A percentile compares a stretch with the other conserved stretches of the same genome.
These are phyloP conservation scores for Mallotus villosus DNA, from an alignment of 2,797 vertebrate species.

Conservation along the genomic window DNA sequence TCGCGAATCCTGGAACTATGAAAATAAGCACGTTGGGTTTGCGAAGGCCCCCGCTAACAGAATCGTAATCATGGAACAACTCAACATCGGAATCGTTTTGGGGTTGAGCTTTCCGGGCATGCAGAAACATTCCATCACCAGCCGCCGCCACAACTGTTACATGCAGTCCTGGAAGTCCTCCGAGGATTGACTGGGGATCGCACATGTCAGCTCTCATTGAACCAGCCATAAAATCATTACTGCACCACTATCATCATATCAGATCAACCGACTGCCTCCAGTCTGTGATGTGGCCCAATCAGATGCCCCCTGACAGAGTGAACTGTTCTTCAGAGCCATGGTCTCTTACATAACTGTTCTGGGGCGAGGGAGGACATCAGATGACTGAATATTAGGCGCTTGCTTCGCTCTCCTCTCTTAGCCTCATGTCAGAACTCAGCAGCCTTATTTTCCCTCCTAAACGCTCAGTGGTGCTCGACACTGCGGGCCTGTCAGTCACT, in stretches of 20 bases:
- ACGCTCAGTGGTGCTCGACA: conserved; percentile 29
- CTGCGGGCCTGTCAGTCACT: conserved; percentile 42
- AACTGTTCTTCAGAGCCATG: conserved; percentile 7
- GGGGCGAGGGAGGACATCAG: background rate
- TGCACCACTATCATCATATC: conserved; percentile 10
- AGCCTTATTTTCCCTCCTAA: conserved; percentile 31
- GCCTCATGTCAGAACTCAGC: conserved; percentile 19
- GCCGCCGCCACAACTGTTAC: background rate
- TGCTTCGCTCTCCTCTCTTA: conserved; percentile 3
- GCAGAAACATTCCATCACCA: background rate
- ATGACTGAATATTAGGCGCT: background rate
- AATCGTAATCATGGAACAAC: too few species aligned
- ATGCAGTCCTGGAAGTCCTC: background rate
- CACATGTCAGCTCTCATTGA: conserved; percentile 15
- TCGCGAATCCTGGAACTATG: too few species aligned
- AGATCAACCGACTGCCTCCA: conserved; percentile 13
- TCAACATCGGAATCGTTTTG: background rate
- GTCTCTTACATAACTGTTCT: conserved; percentile 18
- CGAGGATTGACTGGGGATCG: background rate
- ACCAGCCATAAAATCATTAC: conserved; percentile 47
- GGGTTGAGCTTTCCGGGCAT: background rate
- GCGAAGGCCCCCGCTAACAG: too few species aligned
- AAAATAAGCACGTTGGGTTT: too few species aligned
- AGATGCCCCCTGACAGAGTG: conserved; percentile 12
- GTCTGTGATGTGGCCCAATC: conserved; percentile 30